Evolutionary conservation across 53 echinoderm and acorn worm species (phyloP).

Genomic region (Crossaster papposus): DNA sequence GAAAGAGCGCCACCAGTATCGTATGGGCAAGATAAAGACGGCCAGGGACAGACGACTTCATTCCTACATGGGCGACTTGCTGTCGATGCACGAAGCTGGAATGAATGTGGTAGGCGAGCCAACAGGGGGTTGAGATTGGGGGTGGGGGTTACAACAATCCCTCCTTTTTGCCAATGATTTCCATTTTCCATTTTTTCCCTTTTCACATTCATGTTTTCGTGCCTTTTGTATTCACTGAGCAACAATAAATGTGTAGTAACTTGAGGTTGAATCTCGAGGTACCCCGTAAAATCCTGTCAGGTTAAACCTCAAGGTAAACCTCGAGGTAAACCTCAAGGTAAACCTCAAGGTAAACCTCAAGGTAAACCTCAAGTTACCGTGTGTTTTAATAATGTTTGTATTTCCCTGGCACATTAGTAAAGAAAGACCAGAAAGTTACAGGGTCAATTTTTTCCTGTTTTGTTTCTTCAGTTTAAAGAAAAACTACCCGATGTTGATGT

Average conservation of each 20-base stretch:
- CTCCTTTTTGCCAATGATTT: background rate
- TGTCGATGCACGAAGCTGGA: constrained; percentile 73
- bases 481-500: constrained; percentile 48
- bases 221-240: too few species aligned
- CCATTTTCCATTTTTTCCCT: background rate
- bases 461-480: constrained; percentile 47
- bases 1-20: constrained; percentile 81
- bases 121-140: background rate
- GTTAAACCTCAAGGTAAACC: too few species aligned
- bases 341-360: too few species aligned
- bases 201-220: too few species aligned
- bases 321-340: too few species aligned
- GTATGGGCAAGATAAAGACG: constrained; percentile 81
- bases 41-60: constrained; percentile 79
- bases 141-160: background rate
- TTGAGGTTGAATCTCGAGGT: too few species aligned
- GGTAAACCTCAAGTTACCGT: too few species aligned
- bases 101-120: constrained; percentile 68
- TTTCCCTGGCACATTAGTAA: too few species aligned
- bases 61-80: constrained; percentile 75
- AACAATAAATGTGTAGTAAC: too few species aligned
- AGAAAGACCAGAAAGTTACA: too few species aligned
- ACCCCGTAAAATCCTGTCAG: too few species aligned
- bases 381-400: too few species aligned
- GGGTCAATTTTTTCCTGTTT: background rate